A percentile compares a stretch with the other conserved stretches of the same genome.
Evolutionary conservation across 2,797 vertebrate species (phyloP).

Genomic region (Anguilla obscura): DNA sequence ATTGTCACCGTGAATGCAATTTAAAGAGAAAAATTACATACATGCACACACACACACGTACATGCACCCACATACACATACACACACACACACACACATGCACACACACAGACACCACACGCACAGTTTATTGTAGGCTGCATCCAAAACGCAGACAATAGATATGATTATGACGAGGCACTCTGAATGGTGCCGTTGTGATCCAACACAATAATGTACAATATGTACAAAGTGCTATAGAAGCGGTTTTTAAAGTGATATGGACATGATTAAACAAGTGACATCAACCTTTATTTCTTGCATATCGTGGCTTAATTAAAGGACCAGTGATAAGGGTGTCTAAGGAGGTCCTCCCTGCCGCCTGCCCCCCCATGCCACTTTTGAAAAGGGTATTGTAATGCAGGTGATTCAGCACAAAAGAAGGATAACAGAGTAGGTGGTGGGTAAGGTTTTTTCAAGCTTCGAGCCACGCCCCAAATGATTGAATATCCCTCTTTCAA

Average conservation of each 20-base stretch:
- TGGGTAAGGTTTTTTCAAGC: background rate
- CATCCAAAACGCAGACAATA: background rate
- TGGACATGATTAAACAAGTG: constrained; percentile 11
- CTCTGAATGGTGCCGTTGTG: background rate
- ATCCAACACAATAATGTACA: background rate
- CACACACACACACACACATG: background rate
- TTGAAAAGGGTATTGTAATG: constrained; percentile 15
- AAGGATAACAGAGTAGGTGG: background rate
- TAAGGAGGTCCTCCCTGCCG: background rate
- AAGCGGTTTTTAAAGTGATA: constrained; percentile 13
- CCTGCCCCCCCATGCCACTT: background rate
- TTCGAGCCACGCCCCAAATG: background rate
- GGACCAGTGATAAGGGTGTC: background rate
- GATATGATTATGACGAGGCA: background rate
- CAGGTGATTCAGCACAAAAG: background rate
- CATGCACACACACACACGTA: background rate
- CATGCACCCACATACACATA: background rate
- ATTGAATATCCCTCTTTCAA: background rate
- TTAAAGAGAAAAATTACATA: background rate
- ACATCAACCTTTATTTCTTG: constrained; percentile 14
- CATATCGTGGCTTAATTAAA: background rate
- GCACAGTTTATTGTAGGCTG: background rate
- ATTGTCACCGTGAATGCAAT: background rate
- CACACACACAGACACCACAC: too few relatives aligned
- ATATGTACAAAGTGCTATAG: background rate